Base-by-base conservation (phyloP, 1,140 invertebrate species). In the Hyphantria cunea region DNA sequence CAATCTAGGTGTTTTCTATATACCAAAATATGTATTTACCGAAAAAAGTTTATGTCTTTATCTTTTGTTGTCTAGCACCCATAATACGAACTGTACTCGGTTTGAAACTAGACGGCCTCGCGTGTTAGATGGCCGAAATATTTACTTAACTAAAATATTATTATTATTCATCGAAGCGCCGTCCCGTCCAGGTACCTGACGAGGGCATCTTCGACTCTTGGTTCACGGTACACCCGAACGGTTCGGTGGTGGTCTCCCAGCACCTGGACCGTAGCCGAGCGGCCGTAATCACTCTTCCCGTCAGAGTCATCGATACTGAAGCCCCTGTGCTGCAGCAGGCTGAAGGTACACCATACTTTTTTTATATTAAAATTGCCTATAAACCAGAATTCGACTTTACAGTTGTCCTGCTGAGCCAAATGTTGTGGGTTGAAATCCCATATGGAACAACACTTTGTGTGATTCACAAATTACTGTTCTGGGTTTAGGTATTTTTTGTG, bases 221-320 rank as follows among this genome's bases (percentile, higher is more conserved):
- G 89, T 97, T 96, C 80, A 91, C 92, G 0, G 93, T 97, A 3
- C 92, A 73, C 0, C 44, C 78, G 12, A 94, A 93, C 45, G 97
- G 97, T 2, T 93, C 93, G 53, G 95, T 98, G 14, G 91, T 92
- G 0, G 96, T 97, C 0, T 92, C 93, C 0, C 92, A 92, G 66
- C 76, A 80, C 0, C 78, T 97, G 48, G 92, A 96, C 73, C 87
- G 96, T 55, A 94, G 95, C 66, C 75, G 94, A 2, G 96, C 95
- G 0, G 94, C 95, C 3, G 93, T 95, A 2, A 92, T 97, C 0
- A 94, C 94, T 34, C 90, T 97, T n/a, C 95, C 95, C 3, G 93
- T 98, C 0, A 82, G 94, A 4, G 97, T 97, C 0, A 95, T 94
- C 4, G 97, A 98, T 81, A 94, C 94, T 1, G 95, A 95, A 0